Percentiles rank a stretch among this genome's conserved stretches.
Conservation (phyloP, 92 coral and sea anemone species). For the Parazoanthus atlanticus region DNA sequence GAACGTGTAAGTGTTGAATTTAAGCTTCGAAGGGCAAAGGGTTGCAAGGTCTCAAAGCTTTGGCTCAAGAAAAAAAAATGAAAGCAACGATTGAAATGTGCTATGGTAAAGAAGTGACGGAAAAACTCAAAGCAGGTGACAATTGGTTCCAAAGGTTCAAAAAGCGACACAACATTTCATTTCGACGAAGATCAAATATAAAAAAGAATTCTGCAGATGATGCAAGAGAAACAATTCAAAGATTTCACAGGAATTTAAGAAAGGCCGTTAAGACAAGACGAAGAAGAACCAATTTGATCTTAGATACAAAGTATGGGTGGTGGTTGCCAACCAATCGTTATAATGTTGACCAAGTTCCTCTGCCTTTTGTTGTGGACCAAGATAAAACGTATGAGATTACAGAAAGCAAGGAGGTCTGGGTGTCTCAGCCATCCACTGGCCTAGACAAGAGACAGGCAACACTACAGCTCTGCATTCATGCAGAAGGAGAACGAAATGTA, state of each 20-base stretch:
- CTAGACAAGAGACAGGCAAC: constrained; percentile 35
- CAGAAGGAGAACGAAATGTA: too few relatives aligned
- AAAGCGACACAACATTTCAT: background rate
- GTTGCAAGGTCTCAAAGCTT: constrained; percentile 57
- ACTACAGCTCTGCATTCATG: background rate
- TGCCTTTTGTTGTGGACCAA: constrained; percentile 53
- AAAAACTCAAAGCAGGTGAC: constrained; percentile 1
- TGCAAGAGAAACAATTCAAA: background rate
- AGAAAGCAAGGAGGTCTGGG: constrained; percentile 62
- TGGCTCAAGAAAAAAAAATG: constrained; percentile 44
- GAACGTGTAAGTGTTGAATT: constrained; percentile 57
- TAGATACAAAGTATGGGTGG: constrained; percentile 49
- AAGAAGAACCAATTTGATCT: constrained; percentile 26
- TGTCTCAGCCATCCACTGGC: constrained; percentile 68
- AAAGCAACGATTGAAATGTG: constrained; percentile 2
- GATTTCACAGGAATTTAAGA: background rate
- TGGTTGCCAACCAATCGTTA: constrained; percentile 49
- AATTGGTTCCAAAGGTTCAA: constrained; percentile 5
- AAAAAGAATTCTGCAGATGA: constrained; percentile 10
- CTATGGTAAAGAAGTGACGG: constrained; percentile 1
- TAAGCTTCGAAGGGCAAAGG: constrained; percentile 60
- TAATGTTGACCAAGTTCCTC: constrained; percentile 50
- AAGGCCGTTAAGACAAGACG: background rate
- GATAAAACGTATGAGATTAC: constrained; percentile 55
- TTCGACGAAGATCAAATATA: constrained; percentile 7